Base-by-base conservation (phyloP, 1,140 invertebrate genomes). In the Eupeodes corollae region DNA sequence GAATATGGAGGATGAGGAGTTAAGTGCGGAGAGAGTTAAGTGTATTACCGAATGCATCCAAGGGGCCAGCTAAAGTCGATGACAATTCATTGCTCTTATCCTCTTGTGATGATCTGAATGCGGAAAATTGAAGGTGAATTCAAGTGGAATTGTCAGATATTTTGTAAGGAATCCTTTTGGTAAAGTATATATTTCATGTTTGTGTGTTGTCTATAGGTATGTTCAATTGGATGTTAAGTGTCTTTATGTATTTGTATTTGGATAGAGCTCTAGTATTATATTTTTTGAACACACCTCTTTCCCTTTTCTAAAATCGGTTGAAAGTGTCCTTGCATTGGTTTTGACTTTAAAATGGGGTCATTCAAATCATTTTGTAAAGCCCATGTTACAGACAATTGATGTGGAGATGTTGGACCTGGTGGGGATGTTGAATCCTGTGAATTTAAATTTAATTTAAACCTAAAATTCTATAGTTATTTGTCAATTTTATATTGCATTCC, bases 311-410 rank as follows among this genome's bases (percentile, higher is more conserved):
- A 8, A 26, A 26, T 26, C 8, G 21, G 21, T 8, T 26, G 3
- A 26, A 26, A 26, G 21, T 26, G 21, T 26, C 21, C 21, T 26
- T 5, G 21, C 21, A 26, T 26, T 26, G 21, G 21, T 26, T 26
- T 26, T 3, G 21, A 26, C 8, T 26, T 26, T 8, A 8, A 26
- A 26, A 5, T 26, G 21, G 21, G 21, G 21, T 26, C 61, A 58
- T 53, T 52, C 52, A 53, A 53, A 39, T 64, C 59, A 52, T 58
- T 64, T 50, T 59, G 59, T 42, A 61, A 59, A 38, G 63, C 63
- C 63, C 63, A 67, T 44, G 63, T 67, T 47, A 67, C 63, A 38
- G 63, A 67, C 34, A 67, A 50, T 52, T 67, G 63, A 56, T 63
- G 63, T 11, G 63, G 63, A 42, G 63, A 63, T 6, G 61, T 58